phyloP scores from a whole-genome alignment of 2,113 vertebrate species.

The Clarias batrachus region DNA sequence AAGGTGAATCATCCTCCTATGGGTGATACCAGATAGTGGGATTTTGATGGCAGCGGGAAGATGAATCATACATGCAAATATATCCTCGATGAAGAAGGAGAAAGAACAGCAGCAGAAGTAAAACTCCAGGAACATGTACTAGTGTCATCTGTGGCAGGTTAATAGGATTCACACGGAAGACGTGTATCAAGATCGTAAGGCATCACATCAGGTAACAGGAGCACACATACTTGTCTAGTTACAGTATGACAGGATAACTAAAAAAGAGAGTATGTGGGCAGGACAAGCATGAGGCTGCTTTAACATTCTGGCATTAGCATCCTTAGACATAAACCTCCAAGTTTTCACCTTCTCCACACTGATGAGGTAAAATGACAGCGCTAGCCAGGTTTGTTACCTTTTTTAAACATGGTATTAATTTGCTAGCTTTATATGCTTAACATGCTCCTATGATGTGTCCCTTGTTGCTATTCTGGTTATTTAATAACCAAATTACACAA shows the following conservation, averaged over 20 bases:
- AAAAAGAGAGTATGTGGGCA: background rate
- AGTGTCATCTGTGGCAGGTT: background rate
- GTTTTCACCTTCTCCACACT: background rate
- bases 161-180: background rate
- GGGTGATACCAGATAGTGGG: background rate
- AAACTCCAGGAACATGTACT: background rate
- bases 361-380: background rate
- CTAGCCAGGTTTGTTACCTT: background rate
- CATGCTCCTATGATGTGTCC: background rate
- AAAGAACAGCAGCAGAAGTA: background rate
- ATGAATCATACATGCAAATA: conserved; percentile 22
- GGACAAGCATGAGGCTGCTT: background rate
- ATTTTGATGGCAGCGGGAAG: conserved; percentile 12
- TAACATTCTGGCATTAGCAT: background rate
- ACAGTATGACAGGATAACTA: background rate
- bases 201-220: background rate
- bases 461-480: background rate
- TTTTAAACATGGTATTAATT: background rate
- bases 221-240: background rate
- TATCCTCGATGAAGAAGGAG: background rate
- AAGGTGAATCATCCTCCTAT: conserved; percentile 19
- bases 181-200: background rate
- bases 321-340: background rate
- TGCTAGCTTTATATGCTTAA: background rate
- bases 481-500: background rate